Conservation (phyloP, 2,113 vertebrate species). For the Xiphophorus maculatus region DNA sequence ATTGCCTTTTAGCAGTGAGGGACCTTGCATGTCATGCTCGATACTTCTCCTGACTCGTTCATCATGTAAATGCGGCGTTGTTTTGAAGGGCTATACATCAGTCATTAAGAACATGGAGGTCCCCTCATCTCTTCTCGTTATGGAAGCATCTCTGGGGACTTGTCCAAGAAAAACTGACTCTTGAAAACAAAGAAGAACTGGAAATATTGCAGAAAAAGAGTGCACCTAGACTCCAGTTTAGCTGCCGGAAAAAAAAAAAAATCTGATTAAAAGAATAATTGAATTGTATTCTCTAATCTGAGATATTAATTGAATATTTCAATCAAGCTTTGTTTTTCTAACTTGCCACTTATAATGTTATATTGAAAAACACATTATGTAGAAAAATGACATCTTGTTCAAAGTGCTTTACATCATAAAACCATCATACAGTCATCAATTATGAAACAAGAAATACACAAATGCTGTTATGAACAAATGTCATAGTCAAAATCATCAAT, state of each 20-base stretch:
- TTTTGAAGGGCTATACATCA: slow-evolving; percentile 77
- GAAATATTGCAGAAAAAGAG: not conserved
- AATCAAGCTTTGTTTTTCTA: not conserved
- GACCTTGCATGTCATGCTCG: slow-evolving; percentile 67
- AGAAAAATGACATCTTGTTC: not conserved
- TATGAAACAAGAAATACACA: too few relatives aligned
- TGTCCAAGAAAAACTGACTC: slow-evolving; percentile 15
- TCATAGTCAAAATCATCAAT: too few relatives aligned
- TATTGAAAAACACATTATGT: too few relatives aligned
- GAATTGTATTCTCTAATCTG: not conserved
- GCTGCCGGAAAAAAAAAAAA: not conserved
- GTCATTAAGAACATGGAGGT: slow-evolving; percentile 65
- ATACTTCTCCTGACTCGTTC: slow-evolving; percentile 67
- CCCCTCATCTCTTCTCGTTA: slow-evolving; percentile 59
- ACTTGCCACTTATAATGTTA: not conserved
- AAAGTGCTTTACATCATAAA: too few relatives aligned
- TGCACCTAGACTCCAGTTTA: not conserved
- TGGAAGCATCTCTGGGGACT: slow-evolving; percentile 37
- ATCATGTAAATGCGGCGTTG: slow-evolving; percentile 73
- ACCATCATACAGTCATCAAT: too few relatives aligned
- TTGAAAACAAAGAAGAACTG: not conserved
- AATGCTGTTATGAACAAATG: too few relatives aligned
- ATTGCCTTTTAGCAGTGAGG: slow-evolving; percentile 48
- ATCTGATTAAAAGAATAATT: not conserved
- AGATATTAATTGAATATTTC: not conserved